Evolutionary conservation across 2,797 vertebrate genomes (phyloP).

Genomic region (Anomalospiza imberbis): DNA sequence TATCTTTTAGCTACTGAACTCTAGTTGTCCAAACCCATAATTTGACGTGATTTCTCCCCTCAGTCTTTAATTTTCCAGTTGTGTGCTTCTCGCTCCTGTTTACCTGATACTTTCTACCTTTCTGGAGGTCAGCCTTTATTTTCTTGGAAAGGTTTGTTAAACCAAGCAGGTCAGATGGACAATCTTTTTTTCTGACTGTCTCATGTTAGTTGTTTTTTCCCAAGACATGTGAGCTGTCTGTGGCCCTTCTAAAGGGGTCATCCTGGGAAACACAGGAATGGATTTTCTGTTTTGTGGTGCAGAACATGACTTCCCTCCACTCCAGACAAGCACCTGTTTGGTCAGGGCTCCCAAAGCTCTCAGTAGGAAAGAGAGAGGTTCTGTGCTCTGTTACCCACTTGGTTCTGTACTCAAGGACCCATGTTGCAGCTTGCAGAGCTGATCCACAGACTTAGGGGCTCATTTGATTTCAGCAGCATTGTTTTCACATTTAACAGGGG

Average conservation of each 20-base stretch:
- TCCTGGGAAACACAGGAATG: not conserved
- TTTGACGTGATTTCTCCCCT: fast-evolving
- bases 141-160: not conserved
- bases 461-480: not conserved
- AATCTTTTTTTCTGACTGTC: not conserved
- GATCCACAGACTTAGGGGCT: not conserved
- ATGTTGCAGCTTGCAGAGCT: not conserved
- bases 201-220: not conserved
- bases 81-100: not conserved
- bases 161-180: not conserved
- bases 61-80: not conserved
- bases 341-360: not conserved
- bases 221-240: not conserved
- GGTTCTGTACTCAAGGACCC: not conserved
- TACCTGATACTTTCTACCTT: not conserved
- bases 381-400: not conserved
- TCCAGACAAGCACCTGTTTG: not conserved
- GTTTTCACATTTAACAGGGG: not conserved
- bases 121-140: not conserved
- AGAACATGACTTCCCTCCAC: fast-evolving
- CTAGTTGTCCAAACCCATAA: not conserved
- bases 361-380: not conserved
- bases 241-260: not conserved
- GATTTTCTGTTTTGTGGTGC: not conserved
- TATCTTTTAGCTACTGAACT: not conserved